These are phyloP conservation scores for Carabus problematicus DNA, from an alignment of 2,888 invertebrate genomes.

Conservation along the genomic window DNA sequence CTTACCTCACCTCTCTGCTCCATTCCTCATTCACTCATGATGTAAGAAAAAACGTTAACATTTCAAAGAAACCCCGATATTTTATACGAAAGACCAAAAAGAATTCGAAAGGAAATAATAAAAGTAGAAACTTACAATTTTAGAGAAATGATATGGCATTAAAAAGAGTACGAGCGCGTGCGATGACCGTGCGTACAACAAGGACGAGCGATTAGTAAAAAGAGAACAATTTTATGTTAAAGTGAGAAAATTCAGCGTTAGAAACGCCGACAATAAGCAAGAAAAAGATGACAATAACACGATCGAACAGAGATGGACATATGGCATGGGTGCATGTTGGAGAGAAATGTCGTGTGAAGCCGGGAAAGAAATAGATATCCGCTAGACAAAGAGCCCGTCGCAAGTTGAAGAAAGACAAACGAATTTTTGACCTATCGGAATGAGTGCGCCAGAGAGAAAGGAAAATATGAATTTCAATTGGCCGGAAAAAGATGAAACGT, in stretches of 20 bases:
- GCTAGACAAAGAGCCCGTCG: conserved; percentile 45
- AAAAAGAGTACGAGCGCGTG: conserved; percentile 31
- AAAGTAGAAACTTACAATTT: conserved; percentile 41
- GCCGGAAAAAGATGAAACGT: conserved; percentile 43
- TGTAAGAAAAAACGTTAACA: conserved; percentile 25
- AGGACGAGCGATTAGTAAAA: conserved; percentile 47
- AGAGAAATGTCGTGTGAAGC: conserved; percentile 60
- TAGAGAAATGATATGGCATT: conserved; percentile 44
- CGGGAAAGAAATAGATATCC: conserved; percentile 45
- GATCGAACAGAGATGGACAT: conserved; percentile 56
- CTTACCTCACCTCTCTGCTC: conserved; percentile 6
- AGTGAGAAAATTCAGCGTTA: conserved; percentile 53
- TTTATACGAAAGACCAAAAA: conserved; percentile 32
- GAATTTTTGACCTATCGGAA: conserved; percentile 43
- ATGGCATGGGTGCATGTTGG: conserved; percentile 62
- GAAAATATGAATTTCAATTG: conserved; percentile 46
- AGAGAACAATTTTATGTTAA: conserved; percentile 53
- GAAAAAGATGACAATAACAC: conserved; percentile 51
- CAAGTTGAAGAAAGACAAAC: conserved; percentile 46
- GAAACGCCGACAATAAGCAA: conserved; percentile 44
- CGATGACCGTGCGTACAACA: conserved; percentile 19
- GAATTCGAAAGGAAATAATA: conserved; percentile 36
- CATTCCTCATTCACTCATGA: not conserved
- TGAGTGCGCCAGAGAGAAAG: conserved; percentile 45
- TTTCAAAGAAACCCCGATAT: conserved; percentile 36